These are phyloP conservation scores for Barypeithes pellucidus DNA, from an alignment of 2,888 invertebrate genomes.

Conservation along the genomic window DNA sequence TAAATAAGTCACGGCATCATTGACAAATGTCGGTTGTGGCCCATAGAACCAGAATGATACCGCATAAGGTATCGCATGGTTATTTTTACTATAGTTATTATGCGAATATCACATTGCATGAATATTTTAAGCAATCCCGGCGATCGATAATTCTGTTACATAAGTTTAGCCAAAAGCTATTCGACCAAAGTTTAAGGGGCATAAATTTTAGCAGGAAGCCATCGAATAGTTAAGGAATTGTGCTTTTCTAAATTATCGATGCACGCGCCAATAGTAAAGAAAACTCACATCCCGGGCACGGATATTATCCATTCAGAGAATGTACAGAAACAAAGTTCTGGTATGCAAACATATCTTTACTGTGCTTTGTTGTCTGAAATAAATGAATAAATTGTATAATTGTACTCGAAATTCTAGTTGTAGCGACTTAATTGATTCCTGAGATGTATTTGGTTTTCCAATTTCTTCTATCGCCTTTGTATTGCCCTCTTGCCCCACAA, in stretches of 20 bases:
- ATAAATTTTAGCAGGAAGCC: slow-evolving; percentile 16
- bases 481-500: too few species aligned
- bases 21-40: too few species aligned
- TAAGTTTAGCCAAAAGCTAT: slow-evolving; percentile 6
- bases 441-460: too few species aligned
- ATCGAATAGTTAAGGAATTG: slow-evolving; percentile 33
- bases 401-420: too few species aligned
- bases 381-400: neutral
- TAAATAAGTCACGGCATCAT: too few species aligned
- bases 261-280: slow-evolving; percentile 23
- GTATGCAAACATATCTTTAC: neutral
- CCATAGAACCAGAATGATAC: too few species aligned
- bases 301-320: slow-evolving; percentile 27
- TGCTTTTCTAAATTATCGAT: slow-evolving; percentile 34
- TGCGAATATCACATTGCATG: neutral
- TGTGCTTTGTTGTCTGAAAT: neutral
- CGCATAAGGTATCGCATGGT: too few species aligned
- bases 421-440: too few species aligned
- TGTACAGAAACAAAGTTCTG: slow-evolving; percentile 15
- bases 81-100: neutral
- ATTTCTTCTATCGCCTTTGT: too few species aligned
- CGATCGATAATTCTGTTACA: slow-evolving; percentile 3
- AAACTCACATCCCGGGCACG: slow-evolving; percentile 27
- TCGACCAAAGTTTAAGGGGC: slow-evolving; percentile 10
- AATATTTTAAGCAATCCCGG: neutral